A percentile compares a stretch with the other conserved stretches of the same genome.
Conservation (phyloP, 1,140 invertebrate genomes). For the Delia radicum region DNA sequence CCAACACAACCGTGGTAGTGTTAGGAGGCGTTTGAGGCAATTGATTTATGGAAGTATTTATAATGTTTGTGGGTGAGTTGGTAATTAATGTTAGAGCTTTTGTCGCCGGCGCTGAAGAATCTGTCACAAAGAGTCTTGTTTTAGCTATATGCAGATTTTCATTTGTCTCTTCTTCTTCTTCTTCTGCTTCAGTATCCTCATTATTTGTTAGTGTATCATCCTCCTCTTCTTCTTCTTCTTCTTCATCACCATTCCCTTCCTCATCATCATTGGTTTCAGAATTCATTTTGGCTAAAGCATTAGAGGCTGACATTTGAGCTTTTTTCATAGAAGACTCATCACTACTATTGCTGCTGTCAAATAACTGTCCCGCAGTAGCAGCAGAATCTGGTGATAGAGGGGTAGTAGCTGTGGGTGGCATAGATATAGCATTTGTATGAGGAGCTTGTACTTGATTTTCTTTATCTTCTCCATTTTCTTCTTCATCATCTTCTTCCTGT, state of each 20-base stretch:
- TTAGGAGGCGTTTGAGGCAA: neutral
- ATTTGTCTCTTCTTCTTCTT: constrained; percentile 39
- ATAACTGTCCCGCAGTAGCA: constrained; percentile 49
- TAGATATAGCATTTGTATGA: constrained; percentile 41
- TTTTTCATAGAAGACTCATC: constrained; percentile 49
- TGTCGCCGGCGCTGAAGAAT: constrained; percentile 22
- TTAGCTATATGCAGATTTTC: constrained; percentile 26
- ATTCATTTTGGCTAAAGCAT: constrained; percentile 45
- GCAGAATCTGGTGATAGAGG: constrained; percentile 49
- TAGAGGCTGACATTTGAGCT: constrained; percentile 46
- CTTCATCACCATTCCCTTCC: constrained; percentile 29
- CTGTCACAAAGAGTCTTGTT: neutral
- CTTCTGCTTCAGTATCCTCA: constrained; percentile 24
- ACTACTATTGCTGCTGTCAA: constrained; percentile 53
- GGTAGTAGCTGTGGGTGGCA: constrained; percentile 47
- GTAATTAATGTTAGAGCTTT: too few relatives aligned
- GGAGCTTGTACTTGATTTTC: constrained; percentile 37
- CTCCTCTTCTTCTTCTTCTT: constrained; percentile 25
- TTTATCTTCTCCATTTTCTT: constrained; percentile 24
- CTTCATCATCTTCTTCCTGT: constrained; percentile 1
- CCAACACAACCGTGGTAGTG: constrained; percentile 32
- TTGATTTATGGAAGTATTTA: constrained; percentile 2
- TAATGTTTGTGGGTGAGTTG: neutral
- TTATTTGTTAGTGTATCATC: neutral
- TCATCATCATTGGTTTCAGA: constrained; percentile 15